Base-by-base conservation (phyloP, 2,888 invertebrate species). In the Xiphydria camelus region DNA sequence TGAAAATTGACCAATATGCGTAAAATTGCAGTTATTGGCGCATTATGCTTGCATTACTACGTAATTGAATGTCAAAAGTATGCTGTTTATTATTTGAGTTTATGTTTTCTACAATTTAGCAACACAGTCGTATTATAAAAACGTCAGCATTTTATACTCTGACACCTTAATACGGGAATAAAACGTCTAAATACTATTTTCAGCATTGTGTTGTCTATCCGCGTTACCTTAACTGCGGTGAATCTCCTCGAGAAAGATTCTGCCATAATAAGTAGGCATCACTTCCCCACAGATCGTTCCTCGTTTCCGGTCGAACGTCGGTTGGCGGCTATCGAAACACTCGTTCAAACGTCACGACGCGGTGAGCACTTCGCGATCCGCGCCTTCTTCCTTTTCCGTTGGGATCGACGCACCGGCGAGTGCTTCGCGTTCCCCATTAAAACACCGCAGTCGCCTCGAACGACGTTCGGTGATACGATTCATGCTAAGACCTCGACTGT, bases 211-310 rank as follows among this genome's bases (percentile, higher is more conserved):
- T n/a, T n/a, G n/a, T n/a, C n/a, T n/a, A n/a, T n/a, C n/a, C n/a
- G n/a, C n/a, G n/a, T 49, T 60, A 71, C 73, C 72, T 73, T 68
- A 62, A 70, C 72, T 57, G 66, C 63, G 53, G 69, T 57, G 61
- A 61, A 66, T 68, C 65, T 68, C 64, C 67, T 68, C 52, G 65
- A 65, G 57, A 62, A 60, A 59, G 63, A 62, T 61, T 69, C 71
- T 68, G 73, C 73, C 73, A 73, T 73, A 73, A 71, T 70, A 73
- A 61, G 72, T 65, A 68, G 66, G 70, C 72, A 59, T 59, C 49
- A 59, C 59, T 57, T 54, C 55, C 47, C 36, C 14, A 15, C 19
- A 34, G 34, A 34, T 15, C 34, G 17, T 34, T 34, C 34, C 18
- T 18, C 18, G 17, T 19, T 34, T 34, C 34, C 34, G 34, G 17